These are phyloP conservation scores for Brachypodius melanocephalos DNA, from an alignment of 2,113 vertebrate species.

Conservation along the genomic window DNA sequence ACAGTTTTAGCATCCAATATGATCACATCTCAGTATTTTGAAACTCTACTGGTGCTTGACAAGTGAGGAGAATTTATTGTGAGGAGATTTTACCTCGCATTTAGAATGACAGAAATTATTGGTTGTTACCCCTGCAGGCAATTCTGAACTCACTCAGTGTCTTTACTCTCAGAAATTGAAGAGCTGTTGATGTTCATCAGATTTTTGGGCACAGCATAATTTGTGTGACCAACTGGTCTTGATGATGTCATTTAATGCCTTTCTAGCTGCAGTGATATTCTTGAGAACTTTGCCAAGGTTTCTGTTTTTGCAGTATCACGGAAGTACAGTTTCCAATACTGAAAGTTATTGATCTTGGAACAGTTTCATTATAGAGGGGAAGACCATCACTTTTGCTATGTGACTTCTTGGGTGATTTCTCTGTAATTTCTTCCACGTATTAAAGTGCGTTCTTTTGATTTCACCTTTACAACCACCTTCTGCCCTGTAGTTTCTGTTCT, in stretches of 20 bases:
- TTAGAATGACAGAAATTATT: background rate
- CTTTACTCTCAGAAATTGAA: background rate
- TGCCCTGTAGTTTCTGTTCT: background rate
- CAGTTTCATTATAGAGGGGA: background rate
- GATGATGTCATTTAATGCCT: background rate
- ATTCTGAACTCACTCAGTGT: background rate
- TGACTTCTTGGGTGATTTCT: background rate
- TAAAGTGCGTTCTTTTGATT: background rate
- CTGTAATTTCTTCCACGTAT: background rate
- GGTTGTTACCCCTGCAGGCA: background rate
- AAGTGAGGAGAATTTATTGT: background rate
- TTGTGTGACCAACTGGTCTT: background rate
- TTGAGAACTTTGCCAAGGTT: background rate
- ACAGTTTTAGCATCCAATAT: background rate
- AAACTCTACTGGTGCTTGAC: background rate
- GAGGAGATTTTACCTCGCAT: background rate
- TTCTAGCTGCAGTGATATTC: background rate
- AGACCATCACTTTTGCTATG: background rate
- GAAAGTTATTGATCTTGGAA: background rate
- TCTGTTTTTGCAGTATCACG: background rate
- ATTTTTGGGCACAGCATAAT: background rate
- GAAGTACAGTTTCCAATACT: background rate
- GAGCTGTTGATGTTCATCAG: background rate
- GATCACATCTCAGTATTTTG: background rate
- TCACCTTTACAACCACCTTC: background rate